Conservation (phyloP, 2,113 vertebrate species). For the Chrysochloris asiatica region DNA sequence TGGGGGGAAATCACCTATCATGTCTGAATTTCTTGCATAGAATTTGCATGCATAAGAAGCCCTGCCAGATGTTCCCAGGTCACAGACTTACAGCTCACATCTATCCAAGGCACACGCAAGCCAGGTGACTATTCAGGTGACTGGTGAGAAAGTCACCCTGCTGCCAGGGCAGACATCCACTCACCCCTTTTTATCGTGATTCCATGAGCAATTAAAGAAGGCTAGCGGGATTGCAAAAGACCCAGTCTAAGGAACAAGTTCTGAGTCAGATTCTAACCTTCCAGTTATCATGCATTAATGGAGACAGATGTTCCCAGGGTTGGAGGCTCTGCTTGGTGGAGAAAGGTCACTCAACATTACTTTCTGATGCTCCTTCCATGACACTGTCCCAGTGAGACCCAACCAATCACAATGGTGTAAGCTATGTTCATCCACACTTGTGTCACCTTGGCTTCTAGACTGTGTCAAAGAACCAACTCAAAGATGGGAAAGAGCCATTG, state of each 20-base stretch:
- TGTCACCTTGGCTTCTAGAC: rapidly evolving
- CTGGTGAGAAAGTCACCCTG: rapidly evolving
- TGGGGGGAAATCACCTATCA: conserved; percentile 7
- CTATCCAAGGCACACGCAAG: conserved; percentile 9
- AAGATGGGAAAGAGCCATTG: rapidly evolving
- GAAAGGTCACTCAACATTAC: rapidly evolving
- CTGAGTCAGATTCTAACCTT: rapidly evolving
- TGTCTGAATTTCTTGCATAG: conserved; percentile 70
- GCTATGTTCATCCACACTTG: rapidly evolving
- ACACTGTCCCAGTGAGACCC: neutral
- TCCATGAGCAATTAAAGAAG: rapidly evolving
- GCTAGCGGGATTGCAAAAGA: rapidly evolving
- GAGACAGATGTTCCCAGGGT: neutral
- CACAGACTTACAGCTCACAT: conserved; percentile 47
- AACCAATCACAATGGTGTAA: rapidly evolving
- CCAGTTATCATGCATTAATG: rapidly evolving
- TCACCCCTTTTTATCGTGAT: rapidly evolving
- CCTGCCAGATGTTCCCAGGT: conserved; percentile 45
- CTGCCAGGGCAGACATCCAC: no score
- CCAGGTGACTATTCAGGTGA: neutral
- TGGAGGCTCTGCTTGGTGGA: neutral
- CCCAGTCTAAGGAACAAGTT: neutral
- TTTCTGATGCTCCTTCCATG: no score
- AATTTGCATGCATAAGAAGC: conserved; percentile 63
- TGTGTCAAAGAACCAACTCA: neutral